Base-by-base conservation (phyloP, 2,797 vertebrate species). In the Ctenopoma multispine region DNA sequence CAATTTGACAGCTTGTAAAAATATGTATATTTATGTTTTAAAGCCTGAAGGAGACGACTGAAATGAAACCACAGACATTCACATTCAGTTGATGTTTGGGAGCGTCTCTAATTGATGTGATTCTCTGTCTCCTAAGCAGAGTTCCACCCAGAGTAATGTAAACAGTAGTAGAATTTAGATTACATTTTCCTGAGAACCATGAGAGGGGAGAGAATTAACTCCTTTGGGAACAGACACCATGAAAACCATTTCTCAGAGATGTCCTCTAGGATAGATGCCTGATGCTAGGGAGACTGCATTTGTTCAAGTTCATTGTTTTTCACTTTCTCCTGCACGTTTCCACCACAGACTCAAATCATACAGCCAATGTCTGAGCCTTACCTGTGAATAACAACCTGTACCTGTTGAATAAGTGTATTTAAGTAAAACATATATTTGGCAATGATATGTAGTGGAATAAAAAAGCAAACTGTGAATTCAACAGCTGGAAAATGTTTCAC, bases 81-180 rank as follows among this genome's bases (percentile, higher is more conserved):
- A 38, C n/a, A 14, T 34, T 54, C n/a, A 69, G 17, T 17, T 64
- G 17, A 65, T 61, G 12, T 61, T 31, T 56, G 24, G 15, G 23
- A 54, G 54, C 11, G 21, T 34, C 31, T 82, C 65, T 21, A 34
- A 72, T 48, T 75, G 68, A 85, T 68, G 60, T 21, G 57, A 58
- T 24, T 51, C 56, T 72, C 49, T 48, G 58, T 64, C 60, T 56
- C 46, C 34, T 41, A 3, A 66, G 40, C 47, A 57, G 11, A 3
- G 11, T 46, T 79, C 47, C 17, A 41, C 7, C 47, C 23, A 41
- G 12, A 72, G 38, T 58, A 65, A 54, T 72, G 69, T 61, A 81
- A 83, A 87, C 59, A 81, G 76, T 53, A 54, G 17, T 27, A 41
- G 63, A 77, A 21, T 69, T 57, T 8, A 24, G 11, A 6, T 50